phyloP scores from a whole-genome alignment of 2,113 vertebrate species.

The Delphinus delphis region DNA sequence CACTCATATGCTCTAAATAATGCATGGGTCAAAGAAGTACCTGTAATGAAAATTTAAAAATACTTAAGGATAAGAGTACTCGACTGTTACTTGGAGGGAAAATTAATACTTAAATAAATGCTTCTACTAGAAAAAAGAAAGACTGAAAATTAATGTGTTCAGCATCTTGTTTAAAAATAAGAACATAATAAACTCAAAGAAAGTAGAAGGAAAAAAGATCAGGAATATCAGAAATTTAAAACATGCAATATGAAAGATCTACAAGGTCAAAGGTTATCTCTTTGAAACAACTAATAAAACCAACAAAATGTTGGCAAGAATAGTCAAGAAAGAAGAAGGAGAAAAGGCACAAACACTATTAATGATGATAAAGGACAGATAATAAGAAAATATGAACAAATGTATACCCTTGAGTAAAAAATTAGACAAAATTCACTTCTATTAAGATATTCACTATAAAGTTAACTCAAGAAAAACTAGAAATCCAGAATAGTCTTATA shows the following conservation, averaged over 20 bases:
- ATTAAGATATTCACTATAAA: neutral
- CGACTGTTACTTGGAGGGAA: neutral
- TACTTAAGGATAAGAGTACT: neutral
- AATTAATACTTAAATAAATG: neutral
- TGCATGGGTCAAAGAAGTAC: neutral
- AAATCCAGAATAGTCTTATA: neutral
- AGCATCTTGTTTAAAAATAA: neutral
- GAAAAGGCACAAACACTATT: neutral
- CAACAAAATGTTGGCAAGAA: neutral
- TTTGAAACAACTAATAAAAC: neutral
- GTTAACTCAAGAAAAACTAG: neutral
- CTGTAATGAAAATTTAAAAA: neutral
- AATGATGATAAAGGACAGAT: neutral
- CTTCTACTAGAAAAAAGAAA: neutral
- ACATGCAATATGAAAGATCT: neutral
- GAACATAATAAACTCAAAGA: neutral
- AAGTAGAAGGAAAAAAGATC: neutral
- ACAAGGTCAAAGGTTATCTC: neutral
- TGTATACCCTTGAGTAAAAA: neutral
- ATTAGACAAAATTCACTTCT: neutral
- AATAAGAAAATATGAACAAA: neutral
- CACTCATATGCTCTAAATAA: neutral
- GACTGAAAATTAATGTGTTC: neutral
- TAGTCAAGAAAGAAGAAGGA: neutral
- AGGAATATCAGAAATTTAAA: neutral